A percentile compares a stretch with the other conserved stretches of the same genome.
Evolutionary conservation across 2,797 vertebrate species (phyloP).

Genomic region (Heterohyrax brucei): DNA sequence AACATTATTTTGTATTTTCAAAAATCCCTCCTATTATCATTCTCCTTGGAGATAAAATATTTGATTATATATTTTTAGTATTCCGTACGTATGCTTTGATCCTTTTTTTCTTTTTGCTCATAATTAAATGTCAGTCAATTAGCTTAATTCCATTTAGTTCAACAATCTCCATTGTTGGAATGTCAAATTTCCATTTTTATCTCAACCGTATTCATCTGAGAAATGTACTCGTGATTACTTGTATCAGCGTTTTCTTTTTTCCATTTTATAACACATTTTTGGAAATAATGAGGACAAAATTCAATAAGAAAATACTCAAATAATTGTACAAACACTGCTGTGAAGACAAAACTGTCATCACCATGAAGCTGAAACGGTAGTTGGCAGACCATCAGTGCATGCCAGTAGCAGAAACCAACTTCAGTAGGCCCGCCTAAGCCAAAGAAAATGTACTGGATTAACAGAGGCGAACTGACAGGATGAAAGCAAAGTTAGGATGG

Average conservation of each 20-base stretch:
- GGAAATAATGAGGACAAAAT: slow-evolving; percentile 25
- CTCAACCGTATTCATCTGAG: slow-evolving; percentile 7
- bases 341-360: slow-evolving; percentile 34
- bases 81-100: slow-evolving; percentile 31
- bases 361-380: slow-evolving; percentile 4
- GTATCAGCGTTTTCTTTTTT: slow-evolving; percentile 4
- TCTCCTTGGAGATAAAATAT: not conserved
- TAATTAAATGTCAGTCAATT: slow-evolving; percentile 43
- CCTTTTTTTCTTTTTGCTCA: slow-evolving; percentile 48
- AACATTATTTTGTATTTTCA: slow-evolving; percentile 16
- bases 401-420: not conserved
- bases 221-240: slow-evolving; percentile 47
- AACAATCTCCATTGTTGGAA: slow-evolving; percentile 28
- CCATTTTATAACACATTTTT: slow-evolving; percentile 11
- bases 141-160: slow-evolving; percentile 6
- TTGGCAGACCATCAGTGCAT: not conserved
- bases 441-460: not conserved
- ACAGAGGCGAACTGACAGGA: not conserved
- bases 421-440: not conserved
- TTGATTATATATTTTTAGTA: not conserved
- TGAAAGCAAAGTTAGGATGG: not conserved
- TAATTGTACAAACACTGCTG: not conserved
- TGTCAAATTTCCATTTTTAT: slow-evolving; percentile 65
- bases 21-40: not conserved
- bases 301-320: slow-evolving; percentile 37